These are phyloP conservation scores for Doryteuthis pealeii DNA, from an alignment of 1,140 invertebrate species.

Conservation along the genomic window DNA sequence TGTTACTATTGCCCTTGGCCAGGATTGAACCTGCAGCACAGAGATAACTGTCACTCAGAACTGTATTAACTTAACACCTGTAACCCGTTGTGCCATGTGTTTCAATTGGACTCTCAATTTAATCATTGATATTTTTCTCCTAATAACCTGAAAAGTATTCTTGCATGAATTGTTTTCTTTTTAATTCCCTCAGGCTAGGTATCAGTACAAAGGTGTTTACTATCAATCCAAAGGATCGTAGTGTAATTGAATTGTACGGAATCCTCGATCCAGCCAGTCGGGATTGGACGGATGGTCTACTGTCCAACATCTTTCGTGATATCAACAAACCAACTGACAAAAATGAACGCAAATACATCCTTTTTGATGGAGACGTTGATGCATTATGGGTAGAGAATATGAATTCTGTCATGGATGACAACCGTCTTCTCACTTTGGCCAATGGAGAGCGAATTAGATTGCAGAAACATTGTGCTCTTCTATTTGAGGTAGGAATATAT, in stretches of 20 bases:
- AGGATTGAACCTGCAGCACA: too few relatives aligned
- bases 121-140: too few relatives aligned
- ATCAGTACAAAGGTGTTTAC: conserved; percentile 75
- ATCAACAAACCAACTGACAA: conserved; percentile 76
- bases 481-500: conserved; percentile 74
- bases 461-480: conserved; percentile 76
- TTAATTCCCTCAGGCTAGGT: conserved; percentile 63
- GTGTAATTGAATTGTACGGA: conserved; percentile 88
- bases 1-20: too few relatives aligned
- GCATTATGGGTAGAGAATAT: conserved; percentile 93
- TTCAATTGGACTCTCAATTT: too few relatives aligned
- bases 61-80: too few relatives aligned
- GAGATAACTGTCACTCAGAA: too few relatives aligned
- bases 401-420: conserved; percentile 96
- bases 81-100: too few relatives aligned
- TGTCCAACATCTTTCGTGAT: conserved; percentile 87
- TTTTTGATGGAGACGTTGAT: conserved; percentile 93
- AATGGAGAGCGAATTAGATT: conserved; percentile 87
- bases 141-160: too few relatives aligned
- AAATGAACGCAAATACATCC: conserved; percentile 76
- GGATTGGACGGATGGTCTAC: conserved; percentile 89
- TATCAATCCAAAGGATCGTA: conserved; percentile 79
- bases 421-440: conserved; percentile 82
- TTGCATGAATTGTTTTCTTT: not conserved
- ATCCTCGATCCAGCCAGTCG: conserved; percentile 78